Conservation (phyloP, 1,140 invertebrate species). For the Littorina saxatilis region DNA sequence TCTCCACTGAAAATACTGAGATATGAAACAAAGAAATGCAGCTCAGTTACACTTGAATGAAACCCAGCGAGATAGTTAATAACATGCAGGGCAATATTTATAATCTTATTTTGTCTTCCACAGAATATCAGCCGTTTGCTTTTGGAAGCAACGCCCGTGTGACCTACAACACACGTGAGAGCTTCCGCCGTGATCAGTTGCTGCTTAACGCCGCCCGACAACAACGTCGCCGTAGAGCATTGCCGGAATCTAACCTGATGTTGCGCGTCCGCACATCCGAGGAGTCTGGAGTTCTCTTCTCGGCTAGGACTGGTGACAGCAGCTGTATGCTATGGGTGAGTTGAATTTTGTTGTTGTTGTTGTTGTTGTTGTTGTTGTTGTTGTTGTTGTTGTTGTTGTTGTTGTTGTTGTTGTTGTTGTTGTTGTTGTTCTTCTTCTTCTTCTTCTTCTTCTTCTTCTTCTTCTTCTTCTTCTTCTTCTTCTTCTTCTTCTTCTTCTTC, state of each 20-base stretch:
- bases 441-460: no score
- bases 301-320: constrained; percentile 37
- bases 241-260: constrained; percentile 77
- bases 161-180: constrained; percentile 88
- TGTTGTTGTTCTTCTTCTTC: background rate
- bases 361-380: background rate
- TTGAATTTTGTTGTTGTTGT: background rate
- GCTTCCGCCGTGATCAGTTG: constrained; percentile 87
- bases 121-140: constrained; percentile 86
- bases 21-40: no score
- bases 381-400: background rate
- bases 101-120: constrained; percentile 29
- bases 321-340: constrained; percentile 60
- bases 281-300: constrained; percentile 85
- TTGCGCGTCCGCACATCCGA: constrained; percentile 89
- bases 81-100: no score
- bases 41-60: no score
- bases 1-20: no score
- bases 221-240: constrained; percentile 44
- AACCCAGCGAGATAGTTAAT: no score
- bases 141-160: constrained; percentile 86
- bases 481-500: no score
- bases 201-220: constrained; percentile 14
- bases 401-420: background rate
- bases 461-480: no score